Percentiles rank a stretch among this genome's conserved stretches.
Conservation (phyloP, 2,888 invertebrate genomes). For the Rhagophthalmus giganteus region DNA sequence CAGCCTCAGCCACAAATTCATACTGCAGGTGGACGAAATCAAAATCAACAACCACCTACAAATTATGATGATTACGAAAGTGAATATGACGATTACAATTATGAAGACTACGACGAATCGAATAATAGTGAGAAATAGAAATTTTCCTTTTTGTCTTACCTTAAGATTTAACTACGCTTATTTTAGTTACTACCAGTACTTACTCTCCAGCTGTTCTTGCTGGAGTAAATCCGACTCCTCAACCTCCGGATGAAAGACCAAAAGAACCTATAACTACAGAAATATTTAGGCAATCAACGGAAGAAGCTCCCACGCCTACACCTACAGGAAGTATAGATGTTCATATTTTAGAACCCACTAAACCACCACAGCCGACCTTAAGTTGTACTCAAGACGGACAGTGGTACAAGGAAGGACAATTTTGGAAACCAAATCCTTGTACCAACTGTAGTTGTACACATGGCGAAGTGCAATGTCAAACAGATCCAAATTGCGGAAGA, state of each 20-base stretch:
- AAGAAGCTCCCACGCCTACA: slow-evolving; percentile 47
- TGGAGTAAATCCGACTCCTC: slow-evolving; percentile 41
- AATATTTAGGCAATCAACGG: slow-evolving; percentile 48
- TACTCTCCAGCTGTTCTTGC: slow-evolving; percentile 8
- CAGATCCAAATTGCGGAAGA: slow-evolving; percentile 56
- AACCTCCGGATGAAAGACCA: slow-evolving; percentile 50
- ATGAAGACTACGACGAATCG: slow-evolving; percentile 45
- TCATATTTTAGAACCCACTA: slow-evolving; percentile 37
- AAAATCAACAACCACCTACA: slow-evolving; percentile 45
- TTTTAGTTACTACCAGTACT: slow-evolving; percentile 17
- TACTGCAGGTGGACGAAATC: slow-evolving; percentile 23
- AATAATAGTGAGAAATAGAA: too few relatives aligned
- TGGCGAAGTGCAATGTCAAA: slow-evolving; percentile 64
- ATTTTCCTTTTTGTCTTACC: too few relatives aligned
- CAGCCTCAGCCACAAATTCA: slow-evolving; percentile 7
- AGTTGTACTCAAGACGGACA: slow-evolving; percentile 64
- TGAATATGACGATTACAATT: slow-evolving; percentile 45
- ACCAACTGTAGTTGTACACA: slow-evolving; percentile 71
- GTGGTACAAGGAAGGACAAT: slow-evolving; percentile 68
- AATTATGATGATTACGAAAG: slow-evolving; percentile 45
- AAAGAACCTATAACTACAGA: slow-evolving; percentile 29
- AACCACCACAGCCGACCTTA: slow-evolving; percentile 36
- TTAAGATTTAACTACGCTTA: too few relatives aligned
- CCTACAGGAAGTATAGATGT: slow-evolving; percentile 46
- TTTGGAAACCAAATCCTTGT: slow-evolving; percentile 70